These are phyloP conservation scores for Drosophila austrosaltans DNA, from an alignment of 2,888 invertebrate species.

Conservation along the genomic window DNA sequence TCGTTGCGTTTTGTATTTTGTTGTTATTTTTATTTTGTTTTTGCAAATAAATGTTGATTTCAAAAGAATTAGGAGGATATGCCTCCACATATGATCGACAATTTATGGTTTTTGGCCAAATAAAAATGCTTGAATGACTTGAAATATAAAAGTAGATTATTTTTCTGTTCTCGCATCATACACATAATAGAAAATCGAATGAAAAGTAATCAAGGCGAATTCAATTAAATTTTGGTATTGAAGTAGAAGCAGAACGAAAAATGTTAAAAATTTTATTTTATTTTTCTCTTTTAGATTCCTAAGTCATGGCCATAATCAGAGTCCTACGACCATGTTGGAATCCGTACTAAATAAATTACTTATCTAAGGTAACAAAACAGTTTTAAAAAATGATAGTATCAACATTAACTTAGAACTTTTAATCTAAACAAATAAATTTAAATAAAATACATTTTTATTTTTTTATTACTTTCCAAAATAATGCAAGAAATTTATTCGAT, in stretches of 20 bases:
- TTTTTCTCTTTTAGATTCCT: background rate
- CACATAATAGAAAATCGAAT: background rate
- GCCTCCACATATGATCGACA: background rate
- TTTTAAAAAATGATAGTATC: no score
- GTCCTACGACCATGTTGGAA: no score
- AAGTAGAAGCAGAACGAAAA: background rate
- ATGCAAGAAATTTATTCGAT: no score
- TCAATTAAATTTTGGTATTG: background rate
- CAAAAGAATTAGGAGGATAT: conserved; percentile 9
- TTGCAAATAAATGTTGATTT: conserved; percentile 10
- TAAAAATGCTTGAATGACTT: conserved; percentile 10
- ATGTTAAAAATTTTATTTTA: background rate
- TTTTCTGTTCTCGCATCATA: background rate
- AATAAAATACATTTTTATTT: no score
- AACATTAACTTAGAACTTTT: no score
- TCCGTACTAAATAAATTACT: no score
- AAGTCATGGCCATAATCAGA: no score
- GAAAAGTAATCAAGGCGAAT: background rate
- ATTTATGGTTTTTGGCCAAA: background rate
- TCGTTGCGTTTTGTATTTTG: background rate
- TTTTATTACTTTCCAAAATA: no score
- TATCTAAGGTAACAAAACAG: no score
- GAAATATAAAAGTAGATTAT: background rate
- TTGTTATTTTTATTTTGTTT: background rate
- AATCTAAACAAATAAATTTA: no score